A percentile compares a stretch with the other conserved stretches of the same genome.
Conservation (phyloP, 2,797 vertebrate species). For the Diplodus puntazzo region DNA sequence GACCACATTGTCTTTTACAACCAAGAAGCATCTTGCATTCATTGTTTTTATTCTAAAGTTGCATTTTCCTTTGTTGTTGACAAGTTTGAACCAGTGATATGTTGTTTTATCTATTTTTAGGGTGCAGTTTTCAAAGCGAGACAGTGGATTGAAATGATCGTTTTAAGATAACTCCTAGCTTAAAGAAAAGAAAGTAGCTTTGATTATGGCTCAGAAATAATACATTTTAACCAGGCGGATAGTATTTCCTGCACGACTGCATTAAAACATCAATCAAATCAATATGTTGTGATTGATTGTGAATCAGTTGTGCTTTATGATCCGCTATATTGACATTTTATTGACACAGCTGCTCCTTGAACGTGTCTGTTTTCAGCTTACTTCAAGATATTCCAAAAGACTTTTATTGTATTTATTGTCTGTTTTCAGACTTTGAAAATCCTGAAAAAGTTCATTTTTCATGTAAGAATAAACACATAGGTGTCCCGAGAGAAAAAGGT, state of each 20-base stretch:
- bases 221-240: neutral
- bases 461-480: too few species aligned
- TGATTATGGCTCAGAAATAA: neutral
- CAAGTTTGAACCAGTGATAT: neutral
- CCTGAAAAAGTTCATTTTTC: too few species aligned
- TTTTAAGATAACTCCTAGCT: neutral
- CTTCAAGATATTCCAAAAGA: neutral
- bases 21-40: too few species aligned
- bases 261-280: neutral
- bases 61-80: too few species aligned
- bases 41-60: neutral
- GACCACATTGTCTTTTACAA: neutral
- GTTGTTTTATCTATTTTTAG: conserved; percentile 8
- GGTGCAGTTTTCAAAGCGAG: neutral
- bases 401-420: neutral
- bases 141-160: neutral
- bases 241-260: neutral
- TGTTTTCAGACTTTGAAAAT: neutral
- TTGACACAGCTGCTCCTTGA: neutral
- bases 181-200: neutral
- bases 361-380: neutral
- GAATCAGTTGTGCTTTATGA: too few species aligned
- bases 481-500: neutral
- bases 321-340: neutral
- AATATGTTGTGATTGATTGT: neutral